These are phyloP conservation scores for Himalopsyche anomala DNA, from an alignment of 2,888 invertebrate genomes.

Conservation along the genomic window DNA sequence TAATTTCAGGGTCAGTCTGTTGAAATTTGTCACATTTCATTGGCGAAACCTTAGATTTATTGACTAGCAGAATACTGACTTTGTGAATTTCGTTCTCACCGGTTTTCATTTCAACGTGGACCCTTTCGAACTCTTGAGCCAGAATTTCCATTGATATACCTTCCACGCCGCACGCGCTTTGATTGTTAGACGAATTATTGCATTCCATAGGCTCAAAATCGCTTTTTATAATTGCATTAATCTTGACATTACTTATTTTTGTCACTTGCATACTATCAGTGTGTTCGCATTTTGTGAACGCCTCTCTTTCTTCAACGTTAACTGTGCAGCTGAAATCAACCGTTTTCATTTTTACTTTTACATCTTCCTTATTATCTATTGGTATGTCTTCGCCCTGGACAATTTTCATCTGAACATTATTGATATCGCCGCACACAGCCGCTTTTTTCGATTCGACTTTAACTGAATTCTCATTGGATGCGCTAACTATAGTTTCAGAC, in stretches of 20 bases:
- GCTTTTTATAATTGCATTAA: constrained; percentile 60
- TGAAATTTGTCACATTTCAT: constrained; percentile 60
- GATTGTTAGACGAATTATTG: background rate
- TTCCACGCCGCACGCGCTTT: constrained; percentile 55
- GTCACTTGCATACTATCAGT: background rate
- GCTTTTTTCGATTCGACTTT: constrained; percentile 19
- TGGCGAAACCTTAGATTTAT: constrained; percentile 59
- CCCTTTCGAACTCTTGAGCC: constrained; percentile 64
- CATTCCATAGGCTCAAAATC: constrained; percentile 44
- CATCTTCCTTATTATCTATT: constrained; percentile 12
- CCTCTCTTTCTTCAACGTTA: constrained; percentile 55
- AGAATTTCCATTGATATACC: constrained; percentile 62
- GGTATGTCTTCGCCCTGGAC: constrained; percentile 20
- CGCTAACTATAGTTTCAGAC: constrained; percentile 25
- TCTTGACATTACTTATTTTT: constrained; percentile 59
- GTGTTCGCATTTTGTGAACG: constrained; percentile 48
- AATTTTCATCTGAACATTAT: constrained; percentile 12
- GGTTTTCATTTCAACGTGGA: constrained; percentile 65
- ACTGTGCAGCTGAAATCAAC: constrained; percentile 60
- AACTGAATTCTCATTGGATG: constrained; percentile 39
- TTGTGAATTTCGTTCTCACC: constrained; percentile 61
- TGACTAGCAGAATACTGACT: constrained; percentile 65
- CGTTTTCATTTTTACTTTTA: constrained; percentile 55
- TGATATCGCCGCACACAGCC: background rate
- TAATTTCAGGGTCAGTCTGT: constrained; percentile 59